Percentiles rank a stretch among this genome's conserved stretches.
Evolutionary conservation across 2,797 vertebrate species (phyloP).

Genomic region (Sebastes trivittatus): DNA sequence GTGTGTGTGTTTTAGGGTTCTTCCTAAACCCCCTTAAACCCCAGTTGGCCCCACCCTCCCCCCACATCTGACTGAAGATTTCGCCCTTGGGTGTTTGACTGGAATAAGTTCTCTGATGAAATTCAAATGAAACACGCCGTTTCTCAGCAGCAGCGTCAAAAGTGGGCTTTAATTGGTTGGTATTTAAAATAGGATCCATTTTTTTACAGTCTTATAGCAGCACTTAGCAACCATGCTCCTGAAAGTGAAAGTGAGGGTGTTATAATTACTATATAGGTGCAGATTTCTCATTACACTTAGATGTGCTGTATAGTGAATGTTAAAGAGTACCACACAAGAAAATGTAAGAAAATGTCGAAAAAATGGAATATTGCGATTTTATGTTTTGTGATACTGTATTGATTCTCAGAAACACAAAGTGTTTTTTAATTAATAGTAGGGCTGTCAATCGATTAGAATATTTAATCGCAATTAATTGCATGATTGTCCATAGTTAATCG

Average conservation of each 20-base stretch:
- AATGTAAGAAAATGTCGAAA: accelerated
- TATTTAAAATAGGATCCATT: constrained; percentile 7
- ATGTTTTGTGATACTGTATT: no score
- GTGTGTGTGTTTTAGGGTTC: neutral
- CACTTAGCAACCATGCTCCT: neutral
- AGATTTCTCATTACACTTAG: neutral
- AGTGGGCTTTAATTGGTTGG: constrained; percentile 19
- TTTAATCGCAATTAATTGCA: no score
- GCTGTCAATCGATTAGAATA: no score
- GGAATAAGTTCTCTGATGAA: constrained; percentile 47
- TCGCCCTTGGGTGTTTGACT: constrained; percentile 21
- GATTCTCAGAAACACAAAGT: no score
- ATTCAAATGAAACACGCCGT: constrained; percentile 46
- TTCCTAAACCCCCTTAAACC: neutral
- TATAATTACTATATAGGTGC: neutral
- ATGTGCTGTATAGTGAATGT: neutral
- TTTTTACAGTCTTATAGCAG: constrained; percentile 8
- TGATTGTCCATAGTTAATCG: no score
- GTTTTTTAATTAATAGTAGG: no score
- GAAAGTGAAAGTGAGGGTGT: neutral
- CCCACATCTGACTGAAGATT: neutral
- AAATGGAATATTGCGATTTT: no score
- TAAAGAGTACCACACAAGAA: neutral
- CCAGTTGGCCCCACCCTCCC: neutral
- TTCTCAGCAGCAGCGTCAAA: constrained; percentile 11